phyloP scores from a whole-genome alignment of 2,797 vertebrate species.

The Hybognathus amarus region DNA sequence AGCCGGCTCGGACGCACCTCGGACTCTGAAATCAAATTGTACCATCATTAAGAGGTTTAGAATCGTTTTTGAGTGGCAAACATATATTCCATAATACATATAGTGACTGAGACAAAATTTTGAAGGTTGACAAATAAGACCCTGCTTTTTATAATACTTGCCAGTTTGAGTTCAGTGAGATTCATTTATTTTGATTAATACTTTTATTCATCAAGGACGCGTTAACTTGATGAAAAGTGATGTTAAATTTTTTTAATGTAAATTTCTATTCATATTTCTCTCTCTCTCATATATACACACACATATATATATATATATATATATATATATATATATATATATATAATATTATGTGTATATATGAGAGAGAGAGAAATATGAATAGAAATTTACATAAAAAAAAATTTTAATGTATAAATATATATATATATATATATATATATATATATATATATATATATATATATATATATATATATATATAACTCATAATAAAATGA shows the following conservation, averaged over 20 bases:
- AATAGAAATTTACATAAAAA: too few species aligned
- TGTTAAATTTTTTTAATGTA: background rate
- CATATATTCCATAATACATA: background rate
- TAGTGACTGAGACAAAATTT: background rate
- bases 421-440: too few species aligned
- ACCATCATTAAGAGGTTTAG: background rate
- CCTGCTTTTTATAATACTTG: background rate
- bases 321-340: too few species aligned
- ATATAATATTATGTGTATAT: too few species aligned
- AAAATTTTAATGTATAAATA: too few species aligned
- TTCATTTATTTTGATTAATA: background rate
- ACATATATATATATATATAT: too few species aligned
- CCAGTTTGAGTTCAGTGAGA: background rate
- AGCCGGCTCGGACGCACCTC: conserved; percentile 88
- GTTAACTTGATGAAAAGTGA: background rate
- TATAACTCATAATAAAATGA: too few species aligned
- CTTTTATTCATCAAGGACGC: background rate
- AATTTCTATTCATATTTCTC: too few species aligned
- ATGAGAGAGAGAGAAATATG: too few species aligned
- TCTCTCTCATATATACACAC: too few species aligned
- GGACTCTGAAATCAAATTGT: conserved; percentile 77
- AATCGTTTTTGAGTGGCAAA: background rate
- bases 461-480: too few species aligned
- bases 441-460: too few species aligned
- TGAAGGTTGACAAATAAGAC: background rate